These are phyloP conservation scores for Drosophila stalkeri DNA, from an alignment of 2,888 invertebrate species.

Conservation along the genomic window DNA sequence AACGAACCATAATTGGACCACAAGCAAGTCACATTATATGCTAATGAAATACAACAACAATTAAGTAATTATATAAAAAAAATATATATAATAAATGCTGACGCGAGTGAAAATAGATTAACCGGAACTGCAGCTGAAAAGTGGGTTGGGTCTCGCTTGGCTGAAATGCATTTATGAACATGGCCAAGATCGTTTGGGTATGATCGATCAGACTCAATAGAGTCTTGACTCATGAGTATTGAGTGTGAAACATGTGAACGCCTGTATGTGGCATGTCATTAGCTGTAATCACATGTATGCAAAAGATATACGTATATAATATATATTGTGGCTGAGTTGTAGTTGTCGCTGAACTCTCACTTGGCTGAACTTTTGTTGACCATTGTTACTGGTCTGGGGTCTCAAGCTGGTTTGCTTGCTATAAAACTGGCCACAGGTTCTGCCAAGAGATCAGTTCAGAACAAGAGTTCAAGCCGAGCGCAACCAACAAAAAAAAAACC, in stretches of 20 bases:
- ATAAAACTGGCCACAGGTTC: slow-evolving; percentile 59
- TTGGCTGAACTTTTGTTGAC: slow-evolving; percentile 64
- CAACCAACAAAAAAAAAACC: slow-evolving; percentile 43
- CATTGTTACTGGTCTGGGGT: slow-evolving; percentile 27
- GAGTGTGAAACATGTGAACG: slow-evolving; percentile 42
- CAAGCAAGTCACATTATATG: slow-evolving; percentile 56
- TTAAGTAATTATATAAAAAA: slow-evolving; percentile 66
- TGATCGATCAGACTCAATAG: slow-evolving; percentile 39
- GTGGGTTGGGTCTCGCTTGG: slow-evolving; percentile 65
- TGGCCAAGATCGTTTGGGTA: slow-evolving; percentile 30
- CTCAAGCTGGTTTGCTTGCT: slow-evolving; percentile 16
- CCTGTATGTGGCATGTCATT: slow-evolving; percentile 58
- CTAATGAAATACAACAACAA: slow-evolving; percentile 58
- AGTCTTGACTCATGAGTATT: slow-evolving; percentile 17
- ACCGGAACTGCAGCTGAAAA: slow-evolving; percentile 78
- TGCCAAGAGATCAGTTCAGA: slow-evolving; percentile 75
- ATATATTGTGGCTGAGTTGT: slow-evolving; percentile 9
- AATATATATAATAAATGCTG: slow-evolving; percentile 30
- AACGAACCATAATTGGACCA: slow-evolving; percentile 50
- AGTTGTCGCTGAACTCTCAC: slow-evolving; percentile 68
- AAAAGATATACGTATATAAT: slow-evolving; percentile 46
- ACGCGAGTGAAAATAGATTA: slow-evolving; percentile 58
- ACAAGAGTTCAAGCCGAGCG: slow-evolving; percentile 76
- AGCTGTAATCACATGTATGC: slow-evolving; percentile 70
- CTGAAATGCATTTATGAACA: slow-evolving; percentile 27